Base-by-base conservation (phyloP, 2,113 vertebrate species). In the Campylomormyrus tamandua region DNA sequence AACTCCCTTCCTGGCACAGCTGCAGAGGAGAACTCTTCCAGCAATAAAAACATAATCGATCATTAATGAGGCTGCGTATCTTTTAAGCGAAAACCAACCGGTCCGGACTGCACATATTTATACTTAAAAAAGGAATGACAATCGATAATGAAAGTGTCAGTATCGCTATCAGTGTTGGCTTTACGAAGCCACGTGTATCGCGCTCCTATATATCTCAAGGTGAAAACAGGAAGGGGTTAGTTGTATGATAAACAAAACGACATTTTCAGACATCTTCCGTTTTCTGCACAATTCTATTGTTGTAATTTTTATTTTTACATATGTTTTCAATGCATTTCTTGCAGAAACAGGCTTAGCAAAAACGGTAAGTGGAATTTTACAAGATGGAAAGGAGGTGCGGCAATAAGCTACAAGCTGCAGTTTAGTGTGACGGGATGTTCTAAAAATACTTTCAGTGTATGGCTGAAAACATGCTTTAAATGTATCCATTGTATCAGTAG, bases 391-490 rank as follows among this genome's bases (percentile, higher is more conserved):
- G 77, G 39, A 27, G 39, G 77, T 3, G n/a, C 9, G 13, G 48
- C n/a, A 21, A n/a, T 27, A 35, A 24, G 53, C 58, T 88, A 66
- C 35, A 45, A 31, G 24, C 17, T 17, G 39, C 58, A n/a, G 53
- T 66, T 88, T 58, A 58, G 52, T 88, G 87, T 45, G 17, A 88
- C 31, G 42, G 86, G 50, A 58, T 56, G 86, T 58, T 35, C 39
- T 83, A 56, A 48, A 58, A 87, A 87, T 39, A 87, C 86, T 87
- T 56, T 86, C 31, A 56, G 53, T 87, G 9, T 87, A 49, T 39
- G 58, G 53, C 35, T 42, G 21, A 58, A 88, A 42, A 85, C 15
- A 31, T 84, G 45, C 83, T 84, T 46, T 24, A 84, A 84, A 84
- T 84, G 1, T 48, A 48, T 27, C 83, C 21, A 45, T 84, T 10